Base-by-base conservation (phyloP, 2,888 invertebrate genomes). In the Ochropacha duplaris region DNA sequence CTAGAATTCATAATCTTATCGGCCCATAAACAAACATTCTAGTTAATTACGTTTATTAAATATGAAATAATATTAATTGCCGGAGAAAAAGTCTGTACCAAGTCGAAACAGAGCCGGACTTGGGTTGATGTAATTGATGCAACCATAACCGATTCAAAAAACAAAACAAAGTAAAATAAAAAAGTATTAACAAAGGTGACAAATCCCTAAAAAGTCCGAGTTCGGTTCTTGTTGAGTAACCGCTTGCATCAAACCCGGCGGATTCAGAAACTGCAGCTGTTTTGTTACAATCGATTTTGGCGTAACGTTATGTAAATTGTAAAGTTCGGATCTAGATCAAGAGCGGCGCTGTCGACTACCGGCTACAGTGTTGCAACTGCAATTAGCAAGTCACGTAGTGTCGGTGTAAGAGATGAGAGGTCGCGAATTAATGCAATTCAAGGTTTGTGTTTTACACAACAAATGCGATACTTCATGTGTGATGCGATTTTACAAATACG, bases 311-410 rank as follows among this genome's bases (percentile, higher is more conserved):
- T 31, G 44, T 44, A 39, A 39, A 39, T 57, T 31, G 55, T 50
- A 50, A 55, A 50, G 26, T n/a, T 28, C 51, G 31, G 28, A 52
- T 31, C 39, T 66, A 71, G 69, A 71, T 71, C 74, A 69, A 68
- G 74, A 68, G 65, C 66, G 65, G 51, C 51, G 44, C 19, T 39
- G 58, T 55, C 52, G 54, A 44, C 44, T 44, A 44, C 44, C 22
- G 36, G 49, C 57, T 49, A 51, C 36, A 5, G 22, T 19, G 26
- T 66, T 61, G 61, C 58, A 62, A 71, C 49, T 66, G 57, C 59
- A 56, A 54, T 50, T 64, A 49, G 61, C 60, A 55, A 63, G 56
- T 63, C 60, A 61, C 36, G 36, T 36, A 36, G 36, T 55, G 36
- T 14, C 16, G 19, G 22, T 44, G 34, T 31, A 26, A 14, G 50